Conservation (phyloP, 2,113 vertebrate species). For the Pristiophorus japonicus region DNA sequence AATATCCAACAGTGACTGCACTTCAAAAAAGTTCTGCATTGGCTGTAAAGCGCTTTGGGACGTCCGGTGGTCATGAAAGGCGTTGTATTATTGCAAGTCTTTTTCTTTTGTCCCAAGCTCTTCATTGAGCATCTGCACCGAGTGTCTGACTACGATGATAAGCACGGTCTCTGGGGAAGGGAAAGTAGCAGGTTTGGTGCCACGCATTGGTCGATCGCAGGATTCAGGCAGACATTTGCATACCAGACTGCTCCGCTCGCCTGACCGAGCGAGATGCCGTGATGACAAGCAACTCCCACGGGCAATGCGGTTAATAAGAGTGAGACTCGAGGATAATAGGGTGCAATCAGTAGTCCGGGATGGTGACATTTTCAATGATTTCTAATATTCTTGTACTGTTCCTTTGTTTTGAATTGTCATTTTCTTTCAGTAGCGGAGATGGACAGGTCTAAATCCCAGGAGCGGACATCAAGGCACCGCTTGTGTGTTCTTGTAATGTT, state of each 20-base stretch:
- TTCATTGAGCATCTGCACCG: background rate
- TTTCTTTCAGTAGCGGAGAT: background rate
- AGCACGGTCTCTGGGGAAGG: background rate
- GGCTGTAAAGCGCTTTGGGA: too few species aligned
- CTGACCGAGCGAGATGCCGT: background rate
- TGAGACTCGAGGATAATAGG: background rate
- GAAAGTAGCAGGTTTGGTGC: background rate
- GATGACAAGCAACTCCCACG: background rate
- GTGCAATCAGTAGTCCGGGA: background rate
- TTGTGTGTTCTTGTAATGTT: background rate
- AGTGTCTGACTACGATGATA: background rate
- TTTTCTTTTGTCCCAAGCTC: too few species aligned
- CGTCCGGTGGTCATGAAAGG: too few species aligned
- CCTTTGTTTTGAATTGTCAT: background rate
- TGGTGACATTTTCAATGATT: background rate
- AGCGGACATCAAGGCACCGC: too few species aligned
- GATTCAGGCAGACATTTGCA: background rate
- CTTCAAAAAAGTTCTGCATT: too few species aligned
- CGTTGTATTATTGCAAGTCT: too few species aligned
- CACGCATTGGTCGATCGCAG: background rate
- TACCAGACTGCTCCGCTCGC: background rate
- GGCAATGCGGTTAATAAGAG: background rate
- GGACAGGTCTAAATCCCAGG: background rate
- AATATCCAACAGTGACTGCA: too few species aligned
- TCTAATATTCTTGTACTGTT: background rate